phyloP scores from a whole-genome alignment of 2,888 invertebrate species.

The Sympetrum striolatum region DNA sequence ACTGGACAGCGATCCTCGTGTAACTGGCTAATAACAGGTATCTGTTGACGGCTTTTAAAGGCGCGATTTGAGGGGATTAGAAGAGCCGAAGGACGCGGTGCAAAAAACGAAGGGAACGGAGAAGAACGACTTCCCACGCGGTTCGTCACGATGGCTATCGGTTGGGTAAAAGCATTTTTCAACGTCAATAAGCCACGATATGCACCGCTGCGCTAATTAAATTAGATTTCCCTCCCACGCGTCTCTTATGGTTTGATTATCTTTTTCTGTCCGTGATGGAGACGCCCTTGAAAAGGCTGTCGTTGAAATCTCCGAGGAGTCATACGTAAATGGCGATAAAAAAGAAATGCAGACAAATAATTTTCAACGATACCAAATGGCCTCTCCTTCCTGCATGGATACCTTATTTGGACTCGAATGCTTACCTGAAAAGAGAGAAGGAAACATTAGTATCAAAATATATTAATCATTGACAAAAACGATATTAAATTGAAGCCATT shows the following conservation, averaged over 20 bases:
- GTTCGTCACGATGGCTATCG: conserved; percentile 8
- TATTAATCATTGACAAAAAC: neutral
- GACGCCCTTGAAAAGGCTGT: neutral
- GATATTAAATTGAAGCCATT: too few relatives aligned
- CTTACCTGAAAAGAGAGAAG: conserved; percentile 17
- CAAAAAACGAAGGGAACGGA: neutral
- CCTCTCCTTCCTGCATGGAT: neutral
- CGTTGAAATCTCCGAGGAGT: neutral
- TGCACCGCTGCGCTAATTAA: neutral
- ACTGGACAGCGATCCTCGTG: neutral
- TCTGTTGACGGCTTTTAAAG: neutral
- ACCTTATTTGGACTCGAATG: neutral
- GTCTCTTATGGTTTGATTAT: neutral
- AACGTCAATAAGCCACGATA: conserved; percentile 13
- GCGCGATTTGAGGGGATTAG: neutral
- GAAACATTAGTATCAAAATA: neutral
- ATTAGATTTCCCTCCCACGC: conserved; percentile 8
- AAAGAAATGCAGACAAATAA: neutral
- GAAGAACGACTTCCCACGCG: neutral
- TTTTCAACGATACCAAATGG: neutral
- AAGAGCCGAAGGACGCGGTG: conserved; percentile 3
- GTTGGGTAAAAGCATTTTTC: neutral
- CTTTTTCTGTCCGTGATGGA: neutral
- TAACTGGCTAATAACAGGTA: neutral
- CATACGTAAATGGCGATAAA: neutral